These are phyloP conservation scores for Heteronetta atricapilla DNA, from an alignment of 2,113 vertebrate species.

Conservation along the genomic window DNA sequence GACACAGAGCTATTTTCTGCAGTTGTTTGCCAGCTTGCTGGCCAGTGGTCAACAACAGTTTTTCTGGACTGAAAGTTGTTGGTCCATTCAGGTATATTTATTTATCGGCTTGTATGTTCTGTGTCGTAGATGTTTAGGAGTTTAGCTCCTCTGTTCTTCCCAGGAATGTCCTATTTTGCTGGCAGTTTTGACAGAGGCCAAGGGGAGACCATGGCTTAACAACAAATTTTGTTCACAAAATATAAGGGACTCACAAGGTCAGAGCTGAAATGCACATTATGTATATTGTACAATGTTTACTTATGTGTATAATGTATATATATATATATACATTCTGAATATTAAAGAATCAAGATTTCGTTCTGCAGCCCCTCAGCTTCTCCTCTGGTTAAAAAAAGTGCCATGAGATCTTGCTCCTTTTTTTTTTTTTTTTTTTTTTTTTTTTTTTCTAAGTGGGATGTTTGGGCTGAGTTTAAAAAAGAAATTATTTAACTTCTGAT, in stretches of 20 bases:
- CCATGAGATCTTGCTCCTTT: not conserved
- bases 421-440: not conserved
- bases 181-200: constrained; percentile 13
- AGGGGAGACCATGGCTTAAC: constrained; percentile 1
- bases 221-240: constrained; percentile 20
- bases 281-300: not conserved
- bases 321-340: not conserved
- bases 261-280: not conserved
- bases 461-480: constrained; percentile 45
- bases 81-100: constrained; percentile 10
- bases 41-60: not conserved
- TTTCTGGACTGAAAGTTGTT: not conserved
- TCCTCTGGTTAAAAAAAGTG: constrained; percentile 1
- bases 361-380: not conserved
- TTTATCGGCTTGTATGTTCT: not conserved
- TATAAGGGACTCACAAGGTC: not conserved
- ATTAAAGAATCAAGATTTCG: not conserved
- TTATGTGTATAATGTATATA: not conserved
- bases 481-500: constrained; percentile 59
- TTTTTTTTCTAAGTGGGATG: not conserved
- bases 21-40: not conserved
- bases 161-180: not conserved
- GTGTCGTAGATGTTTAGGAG: not conserved
- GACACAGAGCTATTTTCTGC: not conserved
- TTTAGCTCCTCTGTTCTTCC: not conserved